Evolutionary conservation across 1,140 invertebrate species (phyloP).

Genomic region (Copidosoma floridanum): DNA sequence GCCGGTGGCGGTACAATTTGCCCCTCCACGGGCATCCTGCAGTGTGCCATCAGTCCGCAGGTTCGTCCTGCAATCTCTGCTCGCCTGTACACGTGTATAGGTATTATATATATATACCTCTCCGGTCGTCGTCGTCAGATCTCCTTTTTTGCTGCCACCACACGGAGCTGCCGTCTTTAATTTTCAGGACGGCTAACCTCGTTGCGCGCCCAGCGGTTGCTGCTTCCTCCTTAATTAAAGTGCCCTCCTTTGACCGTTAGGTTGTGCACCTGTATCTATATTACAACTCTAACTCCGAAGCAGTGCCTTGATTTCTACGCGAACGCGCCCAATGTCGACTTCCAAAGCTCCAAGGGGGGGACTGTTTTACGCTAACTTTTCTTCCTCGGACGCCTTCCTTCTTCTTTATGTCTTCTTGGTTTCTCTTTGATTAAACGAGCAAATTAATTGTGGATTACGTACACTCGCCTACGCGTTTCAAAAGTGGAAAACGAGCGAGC

Average conservation of each 20-base stretch:
- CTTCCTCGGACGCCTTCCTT: neutral
- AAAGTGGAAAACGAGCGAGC: neutral
- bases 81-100: too few relatives aligned
- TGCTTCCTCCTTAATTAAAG: constrained; percentile 30
- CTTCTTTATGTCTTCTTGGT: too few relatives aligned
- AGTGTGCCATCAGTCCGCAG: too few relatives aligned
- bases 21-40: too few relatives aligned
- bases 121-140: neutral
- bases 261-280: too few relatives aligned
- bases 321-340: neutral
- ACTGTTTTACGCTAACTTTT: constrained; percentile 12
- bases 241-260: constrained; percentile 27
- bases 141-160: constrained; percentile 3
- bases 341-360: neutral
- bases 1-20: too few relatives aligned
- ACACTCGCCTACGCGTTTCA: neutral
- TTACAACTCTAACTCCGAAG: too few relatives aligned
- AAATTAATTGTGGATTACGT: constrained; percentile 3
- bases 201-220: constrained; percentile 13
- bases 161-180: too few relatives aligned
- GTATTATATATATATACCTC: neutral
- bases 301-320: too few relatives aligned
- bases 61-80: too few relatives aligned
- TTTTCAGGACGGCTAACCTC: constrained; percentile 19
- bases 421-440: constrained; percentile 18